Conservation (phyloP, 1,140 invertebrate species). For the Tyrophagus putrescentiae region DNA sequence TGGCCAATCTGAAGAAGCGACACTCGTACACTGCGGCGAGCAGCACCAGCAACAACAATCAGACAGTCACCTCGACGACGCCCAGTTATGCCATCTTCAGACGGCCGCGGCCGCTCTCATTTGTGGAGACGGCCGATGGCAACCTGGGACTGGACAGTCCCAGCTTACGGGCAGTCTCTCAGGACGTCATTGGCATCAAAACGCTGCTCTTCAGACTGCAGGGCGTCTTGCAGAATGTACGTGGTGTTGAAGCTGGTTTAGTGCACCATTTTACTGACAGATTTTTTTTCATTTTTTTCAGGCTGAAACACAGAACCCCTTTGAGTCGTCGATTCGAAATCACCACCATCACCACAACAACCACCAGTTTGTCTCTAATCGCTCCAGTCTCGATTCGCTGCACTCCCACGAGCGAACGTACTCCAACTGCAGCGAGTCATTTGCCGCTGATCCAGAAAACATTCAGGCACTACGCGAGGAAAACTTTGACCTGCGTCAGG, state of each 20-base stretch:
- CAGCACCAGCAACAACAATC: background rate
- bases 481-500: constrained; percentile 53
- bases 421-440: background rate
- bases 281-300: constrained; percentile 17
- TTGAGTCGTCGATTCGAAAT: constrained; percentile 37
- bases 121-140: constrained; percentile 36
- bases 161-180: constrained; percentile 50
- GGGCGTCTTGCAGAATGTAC: constrained; percentile 52
- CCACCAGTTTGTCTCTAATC: background rate
- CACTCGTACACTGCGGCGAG: constrained; percentile 10
- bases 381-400: background rate
- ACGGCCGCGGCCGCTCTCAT: constrained; percentile 26
- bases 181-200: constrained; percentile 60
- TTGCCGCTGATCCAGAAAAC: background rate
- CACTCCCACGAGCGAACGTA: background rate
- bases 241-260: background rate
- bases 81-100: constrained; percentile 19
- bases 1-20: background rate
- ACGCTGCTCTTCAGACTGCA: constrained; percentile 58
- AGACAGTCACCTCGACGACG: background rate
- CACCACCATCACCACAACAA: constrained; percentile 2
- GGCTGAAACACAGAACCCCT: constrained; percentile 70
- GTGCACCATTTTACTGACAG: background rate
- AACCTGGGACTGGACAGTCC: constrained; percentile 43
- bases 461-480: constrained; percentile 39